Evolutionary conservation across 1,140 invertebrate species (phyloP), one percentile per base, ranked within the genome.

Genomic region (Dreissena rostriformis): DNA sequence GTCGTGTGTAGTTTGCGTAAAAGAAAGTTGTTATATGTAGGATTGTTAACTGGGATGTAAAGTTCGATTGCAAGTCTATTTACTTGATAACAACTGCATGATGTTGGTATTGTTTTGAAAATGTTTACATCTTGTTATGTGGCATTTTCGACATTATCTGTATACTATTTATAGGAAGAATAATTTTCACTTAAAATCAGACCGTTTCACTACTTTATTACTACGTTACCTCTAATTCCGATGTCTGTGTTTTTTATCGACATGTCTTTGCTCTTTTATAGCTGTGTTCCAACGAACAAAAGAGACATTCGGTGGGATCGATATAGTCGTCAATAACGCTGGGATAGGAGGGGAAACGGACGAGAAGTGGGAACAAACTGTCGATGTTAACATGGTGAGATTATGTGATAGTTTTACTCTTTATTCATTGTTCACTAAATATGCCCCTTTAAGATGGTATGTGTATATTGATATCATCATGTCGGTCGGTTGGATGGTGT

Each of bases 311-410:
- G 88, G 89, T 15, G 53, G 70, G 39, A 51, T 91, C 26, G 88
- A 91, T 55, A 90, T 91, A 17, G 86, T 91, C 51, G 86, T 90
- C 4, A 91, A 91, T 61, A 91, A 91, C 79, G 90, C 90, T 71
- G 89, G 89, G 12, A 87, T 90, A 5, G 89, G 88, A 28, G 89
- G 89, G 6, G 85, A 90, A 26, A 26, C 81, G 24, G 87, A 88
- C 75, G 29, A 78, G 17, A 80, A 87, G 14, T 87, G 84, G 82
- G 78, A 80, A 75, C 67, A 65, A 14, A 87, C 81, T 52, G 70
- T 90, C 1, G 80, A 87, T 73, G 86, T 91, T 28, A 91, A 91
- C 75, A 51, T 86, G n/a, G n/a, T n/a, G 5, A n/a, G n/a, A n/a
- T n/a, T n/a, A n/a, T n/a, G n/a, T n/a, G n/a, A n/a, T n/a, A n/a